Conservation (phyloP, 2,888 invertebrate genomes). For the Nysson spinosus region DNA sequence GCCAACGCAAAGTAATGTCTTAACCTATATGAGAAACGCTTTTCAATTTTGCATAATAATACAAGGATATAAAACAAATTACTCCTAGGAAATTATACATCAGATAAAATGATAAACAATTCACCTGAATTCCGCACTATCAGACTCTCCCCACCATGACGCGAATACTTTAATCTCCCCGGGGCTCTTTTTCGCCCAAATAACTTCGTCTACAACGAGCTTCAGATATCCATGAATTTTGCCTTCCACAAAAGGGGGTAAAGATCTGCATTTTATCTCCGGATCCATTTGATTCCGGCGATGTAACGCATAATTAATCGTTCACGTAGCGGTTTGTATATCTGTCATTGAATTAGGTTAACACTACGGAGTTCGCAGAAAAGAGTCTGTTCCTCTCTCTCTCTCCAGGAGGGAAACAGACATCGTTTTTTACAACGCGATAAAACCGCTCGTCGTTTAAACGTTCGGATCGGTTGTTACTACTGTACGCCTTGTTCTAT, state of each 20-base stretch:
- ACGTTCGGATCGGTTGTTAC: too few relatives aligned
- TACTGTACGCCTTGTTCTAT: too few relatives aligned
- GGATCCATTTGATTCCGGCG: slow-evolving; percentile 63
- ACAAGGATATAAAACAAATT: too few relatives aligned
- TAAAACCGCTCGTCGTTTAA: too few relatives aligned
- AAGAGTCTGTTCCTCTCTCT: too few relatives aligned
- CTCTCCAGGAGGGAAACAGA: too few relatives aligned
- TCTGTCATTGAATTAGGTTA: slow-evolving; percentile 15
- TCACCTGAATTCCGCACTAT: slow-evolving; percentile 71
- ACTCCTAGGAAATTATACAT: too few relatives aligned
- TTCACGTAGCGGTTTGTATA: slow-evolving; percentile 17
- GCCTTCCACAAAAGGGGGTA: slow-evolving; percentile 75
- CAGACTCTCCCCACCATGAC: slow-evolving; percentile 75
- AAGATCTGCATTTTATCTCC: slow-evolving; percentile 62
- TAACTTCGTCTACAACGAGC: slow-evolving; percentile 70
- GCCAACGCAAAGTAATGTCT: too few relatives aligned
- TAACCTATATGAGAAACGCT: too few relatives aligned
- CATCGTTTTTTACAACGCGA: too few relatives aligned
- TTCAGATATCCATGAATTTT: slow-evolving; percentile 72
- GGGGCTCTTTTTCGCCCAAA: slow-evolving; percentile 69
- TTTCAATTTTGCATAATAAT: too few relatives aligned
- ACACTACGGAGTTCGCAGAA: neutral
- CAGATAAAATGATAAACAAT: neutral
- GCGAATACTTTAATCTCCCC: slow-evolving; percentile 68
- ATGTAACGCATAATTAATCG: slow-evolving; percentile 35